Conservation (phyloP, 2,113 vertebrate genomes). For the Albula glossodonta region DNA sequence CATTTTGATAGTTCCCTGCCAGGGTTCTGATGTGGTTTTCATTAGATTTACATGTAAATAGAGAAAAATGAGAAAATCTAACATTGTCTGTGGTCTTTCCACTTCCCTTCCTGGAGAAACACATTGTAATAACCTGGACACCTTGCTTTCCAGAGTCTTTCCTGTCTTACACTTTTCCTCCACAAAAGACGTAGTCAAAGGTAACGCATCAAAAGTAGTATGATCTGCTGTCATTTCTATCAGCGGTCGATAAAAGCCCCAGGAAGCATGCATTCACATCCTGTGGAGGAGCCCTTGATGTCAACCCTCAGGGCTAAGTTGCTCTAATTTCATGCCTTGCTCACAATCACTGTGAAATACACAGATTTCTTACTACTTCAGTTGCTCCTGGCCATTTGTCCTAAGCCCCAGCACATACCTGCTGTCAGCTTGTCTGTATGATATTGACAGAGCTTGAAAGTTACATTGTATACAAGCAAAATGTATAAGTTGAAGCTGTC, state of each 20-base stretch:
- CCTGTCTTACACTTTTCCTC: not conserved
- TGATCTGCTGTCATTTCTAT: not conserved
- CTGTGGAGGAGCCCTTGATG: constrained; percentile 19
- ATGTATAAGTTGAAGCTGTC: not conserved
- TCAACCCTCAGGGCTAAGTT: not conserved
- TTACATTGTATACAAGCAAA: not conserved
- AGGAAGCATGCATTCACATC: constrained; percentile 24
- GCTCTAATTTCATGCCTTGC: constrained; percentile 14
- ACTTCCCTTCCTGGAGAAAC: not conserved
- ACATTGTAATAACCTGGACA: not conserved
- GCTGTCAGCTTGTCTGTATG: not conserved
- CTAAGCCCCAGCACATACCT: constrained; percentile 21
- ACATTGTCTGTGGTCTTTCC: not conserved
- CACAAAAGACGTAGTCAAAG: not conserved
- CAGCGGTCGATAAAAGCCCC: not conserved
- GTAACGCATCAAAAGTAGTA: not conserved
- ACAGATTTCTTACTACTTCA: constrained; percentile 11
- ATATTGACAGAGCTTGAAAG: not conserved
- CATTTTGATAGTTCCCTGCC: not conserved
- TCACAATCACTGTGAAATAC: constrained; percentile 23
- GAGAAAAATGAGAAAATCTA: not conserved
- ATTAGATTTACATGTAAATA: not conserved
- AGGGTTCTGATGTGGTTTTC: not conserved
- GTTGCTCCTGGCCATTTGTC: constrained; percentile 20
- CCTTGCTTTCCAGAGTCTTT: not conserved